Base-by-base conservation (phyloP, 2,797 vertebrate species). In the Chelidonichthys spinosus region DNA sequence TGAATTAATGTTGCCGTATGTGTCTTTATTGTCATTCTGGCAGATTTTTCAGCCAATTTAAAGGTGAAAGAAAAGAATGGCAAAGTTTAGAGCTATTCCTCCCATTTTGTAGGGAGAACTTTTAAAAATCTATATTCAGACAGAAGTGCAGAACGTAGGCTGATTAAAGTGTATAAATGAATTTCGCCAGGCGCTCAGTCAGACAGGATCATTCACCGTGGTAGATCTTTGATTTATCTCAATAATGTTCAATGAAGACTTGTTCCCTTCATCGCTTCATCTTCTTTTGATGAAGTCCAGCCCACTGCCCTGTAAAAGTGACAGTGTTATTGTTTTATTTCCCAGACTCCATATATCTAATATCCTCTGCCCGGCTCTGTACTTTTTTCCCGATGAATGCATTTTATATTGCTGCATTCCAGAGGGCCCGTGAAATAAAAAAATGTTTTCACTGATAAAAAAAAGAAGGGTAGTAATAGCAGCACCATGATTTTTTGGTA, bases 311-410 rank as follows among this genome's bases (percentile, higher is more conserved):
- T 71, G 35, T 64, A 58, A 78, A 77, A 77, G 25, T 75, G 61
- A 83, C 78, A 81, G 46, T 37, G 55, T 83, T 81, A 82, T 84
- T 83, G 79, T 79, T 18, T 87, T 82, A 85, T 86, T 83, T 84
- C 58, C 63, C 11, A 46, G 25, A 5, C 54, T 62, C 60, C 70
- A 59, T 67, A 67, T 25, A 8, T 15, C 32, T 79, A 79, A 86
- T 89, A 85, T 84, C 70, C 40, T 55, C 55, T 82, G 32, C 13
- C 25, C 40, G 42, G 42, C 40, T 44, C 17, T 36, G 59, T 25
- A 25, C 25, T 25, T 25, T 53, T 61, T 73, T 32, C 43, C 46
- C 50, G 47, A 64, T 72, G 44, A 85, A 71, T 33, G 42, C 11
- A 44, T 67, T 75, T 76, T 32, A 55, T 77, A 76, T 72, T 58